Evolutionary conservation across 1,140 invertebrate species (phyloP).

Genomic region (Aphis gossypii): DNA sequence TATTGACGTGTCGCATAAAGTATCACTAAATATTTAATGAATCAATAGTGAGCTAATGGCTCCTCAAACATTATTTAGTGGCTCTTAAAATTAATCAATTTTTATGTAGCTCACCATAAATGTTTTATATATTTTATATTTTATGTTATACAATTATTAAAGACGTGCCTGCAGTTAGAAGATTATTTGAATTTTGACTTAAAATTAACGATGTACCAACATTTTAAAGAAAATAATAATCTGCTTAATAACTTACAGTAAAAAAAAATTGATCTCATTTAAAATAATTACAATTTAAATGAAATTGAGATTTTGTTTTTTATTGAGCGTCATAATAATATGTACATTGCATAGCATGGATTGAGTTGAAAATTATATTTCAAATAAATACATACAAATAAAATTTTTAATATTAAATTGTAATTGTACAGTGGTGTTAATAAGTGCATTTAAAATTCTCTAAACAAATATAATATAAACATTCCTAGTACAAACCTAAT

Average conservation of each 20-base stretch:
- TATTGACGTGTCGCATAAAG: too few relatives aligned
- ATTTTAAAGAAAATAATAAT: not conserved
- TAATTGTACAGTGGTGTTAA: not conserved
- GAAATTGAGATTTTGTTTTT: not conserved
- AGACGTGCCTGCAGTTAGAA: not conserved
- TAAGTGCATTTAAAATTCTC: too few relatives aligned
- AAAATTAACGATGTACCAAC: not conserved
- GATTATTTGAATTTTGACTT: not conserved
- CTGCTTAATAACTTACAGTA: not conserved
- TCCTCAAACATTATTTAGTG: too few relatives aligned
- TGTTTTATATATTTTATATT: not conserved
- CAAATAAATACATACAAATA: not conserved
- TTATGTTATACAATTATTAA: not conserved
- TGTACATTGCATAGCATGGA: not conserved
- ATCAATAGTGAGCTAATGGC: too few relatives aligned
- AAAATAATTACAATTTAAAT: not conserved
- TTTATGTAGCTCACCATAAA: not conserved
- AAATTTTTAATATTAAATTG: not conserved
- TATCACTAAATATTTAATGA: too few relatives aligned
- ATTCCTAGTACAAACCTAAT: not conserved
- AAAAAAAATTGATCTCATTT: not conserved
- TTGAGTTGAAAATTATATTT: not conserved
- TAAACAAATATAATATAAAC: not conserved
- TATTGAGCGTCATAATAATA: not conserved
- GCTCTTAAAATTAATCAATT: too few relatives aligned